Evolutionary conservation across 2,797 vertebrate genomes (phyloP).

Genomic region (Taenioides sp.): DNA sequence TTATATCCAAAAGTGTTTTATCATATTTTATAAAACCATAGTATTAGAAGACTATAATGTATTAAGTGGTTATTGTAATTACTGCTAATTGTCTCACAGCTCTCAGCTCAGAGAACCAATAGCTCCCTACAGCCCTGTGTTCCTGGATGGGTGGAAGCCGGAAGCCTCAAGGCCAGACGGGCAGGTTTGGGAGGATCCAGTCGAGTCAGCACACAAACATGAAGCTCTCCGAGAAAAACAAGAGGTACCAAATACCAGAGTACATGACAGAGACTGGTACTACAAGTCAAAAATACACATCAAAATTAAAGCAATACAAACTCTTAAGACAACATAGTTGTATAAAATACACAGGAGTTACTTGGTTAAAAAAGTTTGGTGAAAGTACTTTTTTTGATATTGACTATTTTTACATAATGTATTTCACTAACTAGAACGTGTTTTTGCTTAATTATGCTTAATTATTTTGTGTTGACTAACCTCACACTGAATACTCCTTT

Average conservation of each 20-base stretch:
- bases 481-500: not conserved
- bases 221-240: conserved; percentile 73
- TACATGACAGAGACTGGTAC: not conserved
- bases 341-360: not conserved
- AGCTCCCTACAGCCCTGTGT: conserved; percentile 77
- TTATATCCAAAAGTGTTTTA: not conserved
- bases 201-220: conserved; percentile 85
- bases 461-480: not conserved
- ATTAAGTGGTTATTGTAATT: conserved; percentile 5
- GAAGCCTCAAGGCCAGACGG: conserved; percentile 68
- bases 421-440: not conserved
- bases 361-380: not conserved
- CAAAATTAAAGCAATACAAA: not conserved
- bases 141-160: conserved; percentile 84
- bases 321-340: not conserved
- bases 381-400: not conserved
- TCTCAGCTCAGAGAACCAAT: conserved; percentile 75
- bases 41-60: not conserved
- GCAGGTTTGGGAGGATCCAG: conserved; percentile 84
- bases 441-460: not conserved
- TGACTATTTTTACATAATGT: not conserved
- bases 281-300: not conserved
- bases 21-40: not conserved
- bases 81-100: conserved; percentile 37
- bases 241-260: conserved; percentile 60